phyloP scores from a whole-genome alignment of 2,888 invertebrate species.

The Hemistola chrysoprasaria region DNA sequence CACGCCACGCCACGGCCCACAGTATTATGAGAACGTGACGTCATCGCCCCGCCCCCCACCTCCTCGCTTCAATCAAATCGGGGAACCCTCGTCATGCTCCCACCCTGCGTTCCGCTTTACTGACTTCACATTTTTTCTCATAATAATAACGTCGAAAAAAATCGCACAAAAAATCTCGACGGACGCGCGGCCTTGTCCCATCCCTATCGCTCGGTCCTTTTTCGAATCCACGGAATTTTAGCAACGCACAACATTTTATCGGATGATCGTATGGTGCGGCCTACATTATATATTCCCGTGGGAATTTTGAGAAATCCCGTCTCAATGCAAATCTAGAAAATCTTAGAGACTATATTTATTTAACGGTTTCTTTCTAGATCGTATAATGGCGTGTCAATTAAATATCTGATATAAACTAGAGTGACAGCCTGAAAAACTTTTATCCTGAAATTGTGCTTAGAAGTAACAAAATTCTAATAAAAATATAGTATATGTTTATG shows the following conservation, averaged over 20 bases:
- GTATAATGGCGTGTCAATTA: no score
- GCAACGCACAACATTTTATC: conserved; percentile 3
- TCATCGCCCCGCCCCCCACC: conserved; percentile 80
- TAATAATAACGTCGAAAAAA: conserved; percentile 82
- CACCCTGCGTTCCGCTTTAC: conserved; percentile 79
- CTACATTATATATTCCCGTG: no score
- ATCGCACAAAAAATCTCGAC: conserved; percentile 80
- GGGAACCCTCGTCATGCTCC: conserved; percentile 81
- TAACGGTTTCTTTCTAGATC: no score
- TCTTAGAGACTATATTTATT: no score
- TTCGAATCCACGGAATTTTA: conserved; percentile 55
- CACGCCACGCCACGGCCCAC: conserved; percentile 72
- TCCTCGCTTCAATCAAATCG: conserved; percentile 78
- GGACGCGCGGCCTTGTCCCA: conserved; percentile 66
- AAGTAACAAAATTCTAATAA: no score
- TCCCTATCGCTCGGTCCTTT: conserved; percentile 64
- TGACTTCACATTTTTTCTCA: conserved; percentile 81
- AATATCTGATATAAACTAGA: no score
- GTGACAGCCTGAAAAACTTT: no score
- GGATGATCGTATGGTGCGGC: conserved; percentile 28
- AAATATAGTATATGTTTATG: no score
- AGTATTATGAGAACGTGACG: conserved; percentile 80
- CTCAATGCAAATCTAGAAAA: no score
- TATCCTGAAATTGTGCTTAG: no score
- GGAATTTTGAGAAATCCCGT: no score